Evolutionary conservation across 2,888 invertebrate genomes (phyloP), one percentile per base, ranked within the genome.

Genomic region (Spicauda simplicius): DNA sequence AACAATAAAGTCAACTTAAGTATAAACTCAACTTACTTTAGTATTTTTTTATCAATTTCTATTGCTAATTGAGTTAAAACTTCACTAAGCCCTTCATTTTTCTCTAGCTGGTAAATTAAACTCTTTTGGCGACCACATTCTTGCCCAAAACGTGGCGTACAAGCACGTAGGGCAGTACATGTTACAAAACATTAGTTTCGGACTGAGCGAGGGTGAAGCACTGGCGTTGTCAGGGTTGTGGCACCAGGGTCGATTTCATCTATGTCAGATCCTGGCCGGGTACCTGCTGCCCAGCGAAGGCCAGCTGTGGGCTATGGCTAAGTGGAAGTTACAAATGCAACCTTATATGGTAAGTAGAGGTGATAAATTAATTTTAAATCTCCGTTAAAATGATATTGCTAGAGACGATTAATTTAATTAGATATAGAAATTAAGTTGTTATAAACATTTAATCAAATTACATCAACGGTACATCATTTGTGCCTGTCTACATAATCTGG

Each of bases 211-310:
- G 60, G 91, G 91, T 0, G 83, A 89, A 59, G 84, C 80, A 0
- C n/a, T 89, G 14, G 89, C 88, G 0, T 53, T 91, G 8, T 80
- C 87, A 0, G 90, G 91, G 0, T 72, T 86, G n/a, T 77, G 78
- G 69, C 73, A 75, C 0, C 86, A 88, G 63, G 91, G 88, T 0
- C 79, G 90, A 12, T 25, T 74, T 30, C 69, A 74, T 2, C 73
- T 91, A 11, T 83, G 85, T 62, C 79, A 90, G 54, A 69, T 86
- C 11, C 69, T 92, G 37, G 81, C 87, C 0, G 91, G 25, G 4
- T 85, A 80, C 66, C 76, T 59, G 37, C 48, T 77, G n/a, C 82
- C 86, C 0, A 74, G 71, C 68, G 72, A 74, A 0, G 91, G 91
- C 0, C 67, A 80, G 2, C 50, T 82, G 0, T 84, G 80, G 80